Conservation (phyloP, 2,113 vertebrate species). For the Catharus minimus region DNA sequence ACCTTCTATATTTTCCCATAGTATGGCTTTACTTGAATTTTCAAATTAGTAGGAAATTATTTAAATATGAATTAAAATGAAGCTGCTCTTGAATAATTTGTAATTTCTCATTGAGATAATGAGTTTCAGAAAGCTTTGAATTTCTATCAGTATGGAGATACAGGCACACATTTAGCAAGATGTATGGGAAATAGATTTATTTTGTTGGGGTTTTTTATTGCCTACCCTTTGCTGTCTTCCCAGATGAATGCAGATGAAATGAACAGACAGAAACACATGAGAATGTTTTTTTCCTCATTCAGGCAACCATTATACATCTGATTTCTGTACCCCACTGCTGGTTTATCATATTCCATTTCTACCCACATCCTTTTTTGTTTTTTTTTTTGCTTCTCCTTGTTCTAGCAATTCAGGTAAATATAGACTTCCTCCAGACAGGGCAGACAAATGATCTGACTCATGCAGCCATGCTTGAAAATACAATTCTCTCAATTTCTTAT, state of each 20-base stretch:
- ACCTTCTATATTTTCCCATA: neutral
- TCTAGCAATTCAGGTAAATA: neutral
- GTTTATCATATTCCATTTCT: neutral
- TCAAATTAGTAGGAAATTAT: neutral
- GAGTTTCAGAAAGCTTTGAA: neutral
- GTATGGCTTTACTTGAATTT: neutral
- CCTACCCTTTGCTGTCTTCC: neutral
- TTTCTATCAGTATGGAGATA: neutral
- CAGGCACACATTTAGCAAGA: neutral
- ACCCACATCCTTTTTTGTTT: neutral
- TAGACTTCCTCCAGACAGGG: neutral
- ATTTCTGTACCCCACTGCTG: neutral
- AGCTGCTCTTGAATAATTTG: neutral
- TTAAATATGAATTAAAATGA: neutral
- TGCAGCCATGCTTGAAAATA: neutral
- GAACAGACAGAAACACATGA: neutral
- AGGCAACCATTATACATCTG: neutral
- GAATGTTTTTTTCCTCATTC: neutral
- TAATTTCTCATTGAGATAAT: neutral
- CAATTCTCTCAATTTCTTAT: rapidly evolving
- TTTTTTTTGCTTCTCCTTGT: neutral
- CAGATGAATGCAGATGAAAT: neutral
- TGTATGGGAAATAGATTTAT: neutral
- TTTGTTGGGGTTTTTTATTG: neutral
- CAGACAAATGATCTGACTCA: neutral